Conservation (phyloP, 2,797 vertebrate species). For the Amphiprion clarkii region DNA sequence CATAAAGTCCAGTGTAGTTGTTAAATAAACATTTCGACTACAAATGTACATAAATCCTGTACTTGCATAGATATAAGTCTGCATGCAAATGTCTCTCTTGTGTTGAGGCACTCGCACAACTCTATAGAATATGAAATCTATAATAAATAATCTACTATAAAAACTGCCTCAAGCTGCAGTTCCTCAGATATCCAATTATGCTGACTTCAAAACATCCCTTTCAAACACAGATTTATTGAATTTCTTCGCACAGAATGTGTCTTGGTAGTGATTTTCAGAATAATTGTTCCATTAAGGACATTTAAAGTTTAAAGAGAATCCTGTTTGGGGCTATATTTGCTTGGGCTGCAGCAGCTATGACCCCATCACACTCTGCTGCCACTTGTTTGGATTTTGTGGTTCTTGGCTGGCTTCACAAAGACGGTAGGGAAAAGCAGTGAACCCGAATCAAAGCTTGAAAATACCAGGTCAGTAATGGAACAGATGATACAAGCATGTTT, state of each 20-base stretch:
- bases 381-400: slow-evolving; percentile 47
- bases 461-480: slow-evolving; percentile 38
- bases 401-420: slow-evolving; percentile 26
- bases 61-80: neutral
- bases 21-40: neutral
- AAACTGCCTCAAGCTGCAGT: neutral
- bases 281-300: neutral
- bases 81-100: neutral
- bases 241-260: neutral
- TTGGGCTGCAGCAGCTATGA: slow-evolving; percentile 18
- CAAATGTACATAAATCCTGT: neutral
- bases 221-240: neutral
- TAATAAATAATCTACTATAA: neutral
- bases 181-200: neutral
- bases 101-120: neutral
- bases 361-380: slow-evolving; percentile 14
- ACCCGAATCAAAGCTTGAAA: slow-evolving; percentile 36
- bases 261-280: slow-evolving; percentile 7
- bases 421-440: slow-evolving; percentile 12
- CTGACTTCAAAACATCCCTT: slow-evolving; percentile 4
- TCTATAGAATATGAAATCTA: neutral
- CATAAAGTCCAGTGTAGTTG: neutral
- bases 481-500: slow-evolving; percentile 29
- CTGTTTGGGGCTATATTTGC: neutral
- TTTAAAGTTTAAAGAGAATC: slow-evolving; percentile 5